Base-by-base conservation (phyloP, 35 echinoderm and acorn worm species). In the Chiridota heheva region DNA sequence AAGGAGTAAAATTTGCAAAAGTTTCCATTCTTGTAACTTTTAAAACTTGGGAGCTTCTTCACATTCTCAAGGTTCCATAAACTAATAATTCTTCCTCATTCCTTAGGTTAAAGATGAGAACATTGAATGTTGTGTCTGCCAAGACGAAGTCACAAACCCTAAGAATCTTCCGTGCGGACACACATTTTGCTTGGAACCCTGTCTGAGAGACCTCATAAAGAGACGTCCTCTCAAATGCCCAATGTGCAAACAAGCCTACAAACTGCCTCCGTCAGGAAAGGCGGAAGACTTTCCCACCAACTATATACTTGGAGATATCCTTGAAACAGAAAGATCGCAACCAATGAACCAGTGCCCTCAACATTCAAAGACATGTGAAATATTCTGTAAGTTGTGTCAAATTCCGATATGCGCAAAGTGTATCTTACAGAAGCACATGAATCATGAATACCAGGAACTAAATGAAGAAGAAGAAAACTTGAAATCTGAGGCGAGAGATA, bases 131-230 rank as follows among this genome's bases (percentile, higher is more conserved):
- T 30, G 32, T 2, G 3, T 74, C 2, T 74, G 70, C n/a, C 44
- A 35, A 2, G 44, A 33, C 26, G 36, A 34, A 30, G 47, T 31
- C 44, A 24, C 31, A 74, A 32, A 24, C 1, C 70, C 70, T 33
- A 74, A 74, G 43, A 46, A 51, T 16, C 30, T 74, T 7, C 70
- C 70, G 16, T 74, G 70, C 5, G 70, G 70, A 33, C 70, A 74
- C 30, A 74, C 44, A 8, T 74, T 74, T 46, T 74, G 70, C 40
- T 16, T 33, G 4, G 12, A 51, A 3, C n/a, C n/a, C n/a, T 74
- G 70, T 32, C 29, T 74, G 47, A 42, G 56, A 47, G 18, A 41
- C 29, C 47, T 74, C 8, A n/a, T 74, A 17, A 29, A 74, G 40
- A 51, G 20, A 32, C 56, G 26, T 0, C 5, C 20, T 5, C 29